A percentile compares a stretch with the other conserved stretches of the same genome.
Conservation (phyloP, 2,888 invertebrate species). For the Pollenia angustigena region DNA sequence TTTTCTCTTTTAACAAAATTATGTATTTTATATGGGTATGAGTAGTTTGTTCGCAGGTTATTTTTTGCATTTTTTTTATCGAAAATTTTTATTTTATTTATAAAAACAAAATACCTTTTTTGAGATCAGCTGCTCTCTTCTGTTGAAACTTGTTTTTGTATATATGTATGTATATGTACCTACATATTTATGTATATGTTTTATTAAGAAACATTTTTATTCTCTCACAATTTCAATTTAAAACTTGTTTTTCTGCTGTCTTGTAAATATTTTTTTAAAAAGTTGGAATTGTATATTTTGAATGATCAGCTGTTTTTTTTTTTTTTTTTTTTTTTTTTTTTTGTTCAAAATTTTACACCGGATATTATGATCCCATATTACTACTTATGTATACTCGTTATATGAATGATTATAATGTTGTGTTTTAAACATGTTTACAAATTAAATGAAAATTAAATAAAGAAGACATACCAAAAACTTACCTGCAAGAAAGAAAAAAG, state of each 20-base stretch:
- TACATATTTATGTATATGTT: no score
- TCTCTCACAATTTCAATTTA: constrained; percentile 19
- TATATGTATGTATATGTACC: no score
- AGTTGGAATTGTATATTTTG: constrained; percentile 1
- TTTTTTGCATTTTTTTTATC: constrained; percentile 18
- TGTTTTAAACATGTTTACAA: constrained; percentile 38
- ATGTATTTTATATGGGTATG: no score
- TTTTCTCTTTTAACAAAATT: constrained; percentile 15
- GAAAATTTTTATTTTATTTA: constrained; percentile 1
- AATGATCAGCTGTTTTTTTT: constrained; percentile 66
- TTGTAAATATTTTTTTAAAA: constrained; percentile 21
- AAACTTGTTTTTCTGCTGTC: constrained; percentile 52
- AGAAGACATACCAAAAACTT: constrained; percentile 32
- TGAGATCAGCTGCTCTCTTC: constrained; percentile 55
- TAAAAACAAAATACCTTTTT: constrained; percentile 43
- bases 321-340: neutral
- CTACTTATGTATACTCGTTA: constrained; percentile 2
- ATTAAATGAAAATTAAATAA: constrained; percentile 30
- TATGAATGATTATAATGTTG: constrained; percentile 52
- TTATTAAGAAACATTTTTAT: constrained; percentile 26
- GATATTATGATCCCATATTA: constrained; percentile 57
- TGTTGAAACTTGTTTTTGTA: constrained; percentile 39
- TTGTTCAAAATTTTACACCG: constrained; percentile 53
- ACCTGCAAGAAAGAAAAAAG: constrained; percentile 35
- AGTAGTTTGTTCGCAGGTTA: neutral